Conservation (phyloP, 2,888 invertebrate genomes). For the Xanthia icteritia region DNA sequence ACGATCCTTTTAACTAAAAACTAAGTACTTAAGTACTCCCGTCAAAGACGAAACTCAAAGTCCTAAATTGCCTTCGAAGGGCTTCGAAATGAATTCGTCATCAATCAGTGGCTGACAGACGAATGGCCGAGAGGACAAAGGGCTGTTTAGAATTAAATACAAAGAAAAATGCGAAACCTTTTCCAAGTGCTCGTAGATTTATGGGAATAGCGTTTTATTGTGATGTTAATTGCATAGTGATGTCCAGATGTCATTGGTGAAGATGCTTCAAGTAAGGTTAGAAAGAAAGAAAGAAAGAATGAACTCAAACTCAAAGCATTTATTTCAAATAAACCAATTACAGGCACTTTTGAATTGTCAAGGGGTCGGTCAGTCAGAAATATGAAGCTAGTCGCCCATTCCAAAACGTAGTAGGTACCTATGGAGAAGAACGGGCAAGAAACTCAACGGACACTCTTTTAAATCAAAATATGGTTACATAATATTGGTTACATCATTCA, state of each 20-base stretch:
- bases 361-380: too few relatives aligned
- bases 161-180: conserved; percentile 67
- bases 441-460: too few relatives aligned
- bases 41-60: conserved; percentile 14
- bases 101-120: conserved; percentile 79
- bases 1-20: background rate
- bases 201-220: conserved; percentile 52
- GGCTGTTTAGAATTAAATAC: conserved; percentile 75
- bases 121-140: conserved; percentile 74
- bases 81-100: conserved; percentile 72
- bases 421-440: too few relatives aligned
- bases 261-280: background rate
- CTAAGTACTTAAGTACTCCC: conserved; percentile 1
- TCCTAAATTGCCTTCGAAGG: conserved; percentile 65
- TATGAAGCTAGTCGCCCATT: too few relatives aligned
- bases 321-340: too few relatives aligned
- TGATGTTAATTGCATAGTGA: conserved; percentile 54
- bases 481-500: too few relatives aligned
- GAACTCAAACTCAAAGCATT: too few relatives aligned
- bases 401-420: too few relatives aligned
- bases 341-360: too few relatives aligned
- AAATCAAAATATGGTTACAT: too few relatives aligned
- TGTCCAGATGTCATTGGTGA: conserved; percentile 38
- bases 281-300: too few relatives aligned
- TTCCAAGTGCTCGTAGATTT: conserved; percentile 56